Evolutionary conservation across 1,140 invertebrate species (phyloP).

Genomic region (Nylanderia fulva): DNA sequence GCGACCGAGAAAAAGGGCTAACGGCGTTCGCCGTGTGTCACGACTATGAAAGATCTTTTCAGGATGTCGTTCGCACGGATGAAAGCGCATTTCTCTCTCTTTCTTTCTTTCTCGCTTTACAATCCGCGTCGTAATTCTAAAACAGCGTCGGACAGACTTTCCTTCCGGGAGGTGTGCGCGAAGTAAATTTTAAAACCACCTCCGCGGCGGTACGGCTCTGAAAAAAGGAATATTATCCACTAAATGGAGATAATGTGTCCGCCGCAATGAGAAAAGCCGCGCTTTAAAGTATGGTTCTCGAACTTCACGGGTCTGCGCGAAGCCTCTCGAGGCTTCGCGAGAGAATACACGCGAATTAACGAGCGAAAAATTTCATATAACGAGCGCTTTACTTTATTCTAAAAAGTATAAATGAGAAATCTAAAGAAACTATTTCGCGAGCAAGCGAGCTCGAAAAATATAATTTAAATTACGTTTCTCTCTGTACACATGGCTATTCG

Average conservation of each 20-base stretch:
- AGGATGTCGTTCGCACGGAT: conserved; percentile 32
- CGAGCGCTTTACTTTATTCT: conserved; percentile 13
- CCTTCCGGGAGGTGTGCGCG: conserved; percentile 47
- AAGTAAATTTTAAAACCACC: conserved; percentile 60
- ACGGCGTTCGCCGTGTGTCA: conserved; percentile 23
- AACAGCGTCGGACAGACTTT: conserved; percentile 46
- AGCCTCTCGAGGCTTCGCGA: not conserved
- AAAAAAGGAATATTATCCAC: conserved; percentile 51
- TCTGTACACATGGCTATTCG: not conserved
- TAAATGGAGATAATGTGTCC: conserved; percentile 56
- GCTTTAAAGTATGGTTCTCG: conserved; percentile 52
- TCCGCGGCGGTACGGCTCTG: conserved; percentile 25
- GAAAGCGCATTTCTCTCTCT: conserved; percentile 54
- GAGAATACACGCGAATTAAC: not conserved
- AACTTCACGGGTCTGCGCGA: conserved; percentile 19
- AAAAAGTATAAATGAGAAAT: not conserved
- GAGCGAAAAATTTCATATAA: conserved; percentile 35
- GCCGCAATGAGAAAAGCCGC: conserved; percentile 29
- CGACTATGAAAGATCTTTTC: conserved; percentile 60
- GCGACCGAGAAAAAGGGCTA: conserved; percentile 62
- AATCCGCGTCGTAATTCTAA: conserved; percentile 55
- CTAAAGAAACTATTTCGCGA: not conserved
- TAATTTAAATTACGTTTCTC: conserved; percentile 6
- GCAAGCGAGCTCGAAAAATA: not conserved
- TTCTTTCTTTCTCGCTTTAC: conserved; percentile 33